Evolutionary conservation across 2,888 invertebrate species (phyloP).

Genomic region (Serripes groenlandicus): DNA sequence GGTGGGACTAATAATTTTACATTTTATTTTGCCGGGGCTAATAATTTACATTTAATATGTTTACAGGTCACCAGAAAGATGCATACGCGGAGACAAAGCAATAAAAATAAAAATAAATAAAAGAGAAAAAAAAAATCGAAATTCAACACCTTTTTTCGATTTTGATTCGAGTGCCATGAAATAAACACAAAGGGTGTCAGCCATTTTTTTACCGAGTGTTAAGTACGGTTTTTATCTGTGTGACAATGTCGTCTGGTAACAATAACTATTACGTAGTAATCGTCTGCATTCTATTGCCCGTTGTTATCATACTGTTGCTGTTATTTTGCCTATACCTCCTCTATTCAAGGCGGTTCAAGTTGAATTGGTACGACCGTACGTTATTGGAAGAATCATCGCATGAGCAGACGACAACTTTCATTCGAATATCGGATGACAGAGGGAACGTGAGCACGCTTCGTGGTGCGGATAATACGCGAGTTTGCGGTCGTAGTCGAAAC

Average conservation of each 20-base stretch:
- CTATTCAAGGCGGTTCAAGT: slow-evolving; percentile 88
- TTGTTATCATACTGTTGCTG: slow-evolving; percentile 32
- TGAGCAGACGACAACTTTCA: slow-evolving; percentile 30
- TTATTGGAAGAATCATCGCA: slow-evolving; percentile 87
- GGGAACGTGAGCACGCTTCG: neutral
- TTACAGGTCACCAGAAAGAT: no score
- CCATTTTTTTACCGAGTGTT: neutral
- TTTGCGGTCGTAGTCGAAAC: neutral
- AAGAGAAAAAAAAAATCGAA: no score
- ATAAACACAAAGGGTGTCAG: no score
- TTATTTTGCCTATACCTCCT: slow-evolving; percentile 87
- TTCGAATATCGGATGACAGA: slow-evolving; percentile 20
- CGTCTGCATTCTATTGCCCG: slow-evolving; percentile 47
- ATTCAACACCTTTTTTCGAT: no score
- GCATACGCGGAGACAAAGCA: no score
- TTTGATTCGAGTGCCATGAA: no score
- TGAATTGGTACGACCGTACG: slow-evolving; percentile 89
- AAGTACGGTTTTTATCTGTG: slow-evolving; percentile 1
- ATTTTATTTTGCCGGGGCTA: no score
- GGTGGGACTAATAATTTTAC: no score
- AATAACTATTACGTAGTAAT: slow-evolving; percentile 30
- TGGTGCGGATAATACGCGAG: slow-evolving; percentile 5
- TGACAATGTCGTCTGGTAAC: slow-evolving; percentile 15
- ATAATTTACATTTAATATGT: no score
- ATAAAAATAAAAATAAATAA: no score